Base-by-base conservation (phyloP, 2,113 vertebrate species). In the western clawed frog (Xenopus tropicalis) region DNA sequence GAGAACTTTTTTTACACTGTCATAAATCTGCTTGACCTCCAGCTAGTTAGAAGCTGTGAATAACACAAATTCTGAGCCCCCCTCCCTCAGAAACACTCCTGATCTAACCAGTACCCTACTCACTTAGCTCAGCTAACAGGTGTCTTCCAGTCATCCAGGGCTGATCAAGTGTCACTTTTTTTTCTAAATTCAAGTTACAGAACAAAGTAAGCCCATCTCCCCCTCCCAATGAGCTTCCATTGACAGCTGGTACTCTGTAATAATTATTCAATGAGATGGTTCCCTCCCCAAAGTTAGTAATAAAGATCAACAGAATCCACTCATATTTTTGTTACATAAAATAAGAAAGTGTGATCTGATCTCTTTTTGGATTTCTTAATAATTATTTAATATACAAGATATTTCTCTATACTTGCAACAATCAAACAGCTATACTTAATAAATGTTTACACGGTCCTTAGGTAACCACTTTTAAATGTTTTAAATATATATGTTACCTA, bases 111-210 rank as follows among this genome's bases (percentile, higher is more conserved):
- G 73, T 58, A 23, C 43, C 44, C 66, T 69, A 37, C 66, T 75
- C 46, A 62, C 66, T 75, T 75, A 75, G 65, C 65, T 56, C 72
- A 62, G 73, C 65, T 69, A 69, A 76, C 73, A 76, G 73, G 73
- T 76, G 73, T 69, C 65, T 43, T 57, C 44, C 52, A 62, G 73
- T 44, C 68, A 67, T 52, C 58, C 58, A 44, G 25, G 59, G 61
- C 73, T 25, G 66, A 76, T 76, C 73, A 69, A 76, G 73, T 76
- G 73, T 76, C 73, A 69, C 56, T 71, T 62, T 70, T 69, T 71
- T 70, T 66, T 52, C 52, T 74, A 63, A 56, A 65, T 65, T 67
- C 54, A 74, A 67, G 56, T 56, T 22, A 62, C 59, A 69, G 66
- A 63, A 76, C 66, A 76, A 76, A 76, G 73, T 76, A 66, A 56